Percentiles rank a stretch among this genome's conserved stretches.
Conservation (phyloP, 2,797 vertebrate species). For the Pangasius macronema region DNA sequence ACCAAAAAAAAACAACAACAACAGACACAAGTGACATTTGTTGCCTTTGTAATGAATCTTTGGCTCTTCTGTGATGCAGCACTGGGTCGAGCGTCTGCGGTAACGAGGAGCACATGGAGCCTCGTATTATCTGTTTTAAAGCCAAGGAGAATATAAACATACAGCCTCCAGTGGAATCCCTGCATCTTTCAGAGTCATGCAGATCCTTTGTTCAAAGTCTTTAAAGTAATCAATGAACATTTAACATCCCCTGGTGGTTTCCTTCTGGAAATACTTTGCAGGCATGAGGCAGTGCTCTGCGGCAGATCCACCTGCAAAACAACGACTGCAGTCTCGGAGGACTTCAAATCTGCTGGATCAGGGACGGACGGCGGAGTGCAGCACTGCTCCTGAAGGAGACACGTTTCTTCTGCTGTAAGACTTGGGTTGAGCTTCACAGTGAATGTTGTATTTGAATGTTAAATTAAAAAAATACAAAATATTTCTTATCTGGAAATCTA, state of each 20-base stretch:
- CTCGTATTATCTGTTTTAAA: constrained; percentile 42
- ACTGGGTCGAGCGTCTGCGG: constrained; percentile 27
- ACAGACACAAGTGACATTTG: not conserved
- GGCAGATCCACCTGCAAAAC: constrained; percentile 19
- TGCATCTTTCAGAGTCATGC: constrained; percentile 34
- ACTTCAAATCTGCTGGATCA: constrained; percentile 24
- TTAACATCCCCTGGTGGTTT: constrained; percentile 32
- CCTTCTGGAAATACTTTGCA: constrained; percentile 44
- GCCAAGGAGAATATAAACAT: constrained; percentile 40
- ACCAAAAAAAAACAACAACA: not conserved
- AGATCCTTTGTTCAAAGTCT: constrained; percentile 49
- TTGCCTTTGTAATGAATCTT: constrained; percentile 48
- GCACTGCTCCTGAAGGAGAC: not conserved
- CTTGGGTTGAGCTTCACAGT: not conserved
- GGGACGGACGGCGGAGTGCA: not conserved
- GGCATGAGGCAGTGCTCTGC: constrained; percentile 19
- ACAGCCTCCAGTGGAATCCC: constrained; percentile 43
- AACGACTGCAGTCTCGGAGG: constrained; percentile 20
- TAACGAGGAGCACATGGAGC: constrained; percentile 52
- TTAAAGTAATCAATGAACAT: constrained; percentile 58
- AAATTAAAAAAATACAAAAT: not conserved
- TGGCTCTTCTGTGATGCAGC: constrained; percentile 32
- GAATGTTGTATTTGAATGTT: not conserved
- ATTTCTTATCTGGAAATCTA: not conserved
- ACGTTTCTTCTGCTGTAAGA: not conserved